Evolutionary conservation across 2,888 invertebrate genomes (phyloP).

Genomic region (Nowickia ferox): DNA sequence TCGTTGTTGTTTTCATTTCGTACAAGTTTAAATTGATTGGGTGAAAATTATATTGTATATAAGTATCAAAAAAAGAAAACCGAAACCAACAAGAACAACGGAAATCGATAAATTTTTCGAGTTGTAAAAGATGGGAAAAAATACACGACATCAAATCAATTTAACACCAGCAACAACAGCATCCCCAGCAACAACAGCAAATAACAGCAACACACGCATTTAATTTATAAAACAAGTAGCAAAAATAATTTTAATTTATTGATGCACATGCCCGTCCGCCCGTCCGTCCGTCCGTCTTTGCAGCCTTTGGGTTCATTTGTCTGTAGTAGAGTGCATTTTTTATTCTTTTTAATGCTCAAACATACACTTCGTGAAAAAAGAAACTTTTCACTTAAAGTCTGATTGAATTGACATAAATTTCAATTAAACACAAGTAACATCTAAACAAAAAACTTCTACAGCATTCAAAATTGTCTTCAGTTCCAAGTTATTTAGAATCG

Average conservation of each 20-base stretch:
- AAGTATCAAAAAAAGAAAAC: background rate
- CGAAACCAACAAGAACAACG: slow-evolving; percentile 52
- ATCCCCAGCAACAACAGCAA: slow-evolving; percentile 40
- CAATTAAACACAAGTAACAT: too few species aligned
- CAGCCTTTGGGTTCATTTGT: slow-evolving; percentile 34
- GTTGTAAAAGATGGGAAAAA: slow-evolving; percentile 30
- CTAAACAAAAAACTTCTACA: background rate
- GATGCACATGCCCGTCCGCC: slow-evolving; percentile 55
- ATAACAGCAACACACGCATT: slow-evolving; percentile 36
- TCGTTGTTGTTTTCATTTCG: slow-evolving; percentile 22
- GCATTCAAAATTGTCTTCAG: too few species aligned
- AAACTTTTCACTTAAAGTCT: background rate
- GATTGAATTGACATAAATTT: too few species aligned
- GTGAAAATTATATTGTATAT: slow-evolving; percentile 26
- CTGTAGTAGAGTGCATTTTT: slow-evolving; percentile 16
- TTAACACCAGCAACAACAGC: slow-evolving; percentile 61
- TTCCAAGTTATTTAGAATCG: too few species aligned
- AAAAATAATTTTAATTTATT: slow-evolving; percentile 67
- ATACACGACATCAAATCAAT: slow-evolving; percentile 59
- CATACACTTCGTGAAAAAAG: slow-evolving; percentile 34
- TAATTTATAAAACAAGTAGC: slow-evolving; percentile 67
- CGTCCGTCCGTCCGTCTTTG: slow-evolving; percentile 23
- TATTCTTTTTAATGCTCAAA: background rate
- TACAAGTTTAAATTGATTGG: slow-evolving; percentile 53
- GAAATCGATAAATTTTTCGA: slow-evolving; percentile 61